Evolutionary conservation across 2,888 invertebrate species (phyloP).

Genomic region (Xestia rhomboidea): DNA sequence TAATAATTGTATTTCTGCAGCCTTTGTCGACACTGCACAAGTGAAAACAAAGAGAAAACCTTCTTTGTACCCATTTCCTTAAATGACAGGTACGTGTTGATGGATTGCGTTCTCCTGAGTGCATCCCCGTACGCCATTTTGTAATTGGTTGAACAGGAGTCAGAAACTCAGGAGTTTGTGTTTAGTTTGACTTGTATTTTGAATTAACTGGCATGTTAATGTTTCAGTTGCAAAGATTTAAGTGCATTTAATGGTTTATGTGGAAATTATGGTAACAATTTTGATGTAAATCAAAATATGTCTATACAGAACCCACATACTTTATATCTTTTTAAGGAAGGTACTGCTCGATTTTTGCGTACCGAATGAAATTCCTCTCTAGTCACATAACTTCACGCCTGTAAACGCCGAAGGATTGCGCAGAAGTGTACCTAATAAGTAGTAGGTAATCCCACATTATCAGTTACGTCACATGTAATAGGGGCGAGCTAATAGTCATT

Average conservation of each 20-base stretch:
- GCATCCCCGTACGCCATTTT: background rate
- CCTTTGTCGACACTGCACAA: slow-evolving; percentile 13
- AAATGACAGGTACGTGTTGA: background rate
- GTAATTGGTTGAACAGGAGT: slow-evolving; percentile 17
- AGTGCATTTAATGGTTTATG: background rate
- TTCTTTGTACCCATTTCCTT: slow-evolving; percentile 15
- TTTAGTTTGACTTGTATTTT: background rate
- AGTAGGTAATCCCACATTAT: too few relatives aligned
- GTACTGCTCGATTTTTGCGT: too few relatives aligned
- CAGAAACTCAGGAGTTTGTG: background rate
- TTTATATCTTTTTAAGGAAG: too few relatives aligned
- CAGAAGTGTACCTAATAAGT: too few relatives aligned
- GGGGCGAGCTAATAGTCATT: too few relatives aligned
- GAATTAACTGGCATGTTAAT: background rate
- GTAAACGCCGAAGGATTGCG: too few relatives aligned
- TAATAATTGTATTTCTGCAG: slow-evolving; percentile 4
- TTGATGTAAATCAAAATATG: too few relatives aligned
- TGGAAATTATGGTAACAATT: background rate
- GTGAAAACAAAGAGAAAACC: background rate
- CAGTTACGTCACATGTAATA: too few relatives aligned
- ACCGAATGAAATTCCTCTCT: too few relatives aligned
- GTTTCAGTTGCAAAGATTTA: background rate
- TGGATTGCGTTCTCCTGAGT: background rate
- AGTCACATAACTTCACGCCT: too few relatives aligned
- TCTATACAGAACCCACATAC: too few relatives aligned